A percentile compares a stretch with the other conserved stretches of the same genome.
phyloP scores from a whole-genome alignment of 2,888 invertebrate species.

The Serrognathus titanus region DNA sequence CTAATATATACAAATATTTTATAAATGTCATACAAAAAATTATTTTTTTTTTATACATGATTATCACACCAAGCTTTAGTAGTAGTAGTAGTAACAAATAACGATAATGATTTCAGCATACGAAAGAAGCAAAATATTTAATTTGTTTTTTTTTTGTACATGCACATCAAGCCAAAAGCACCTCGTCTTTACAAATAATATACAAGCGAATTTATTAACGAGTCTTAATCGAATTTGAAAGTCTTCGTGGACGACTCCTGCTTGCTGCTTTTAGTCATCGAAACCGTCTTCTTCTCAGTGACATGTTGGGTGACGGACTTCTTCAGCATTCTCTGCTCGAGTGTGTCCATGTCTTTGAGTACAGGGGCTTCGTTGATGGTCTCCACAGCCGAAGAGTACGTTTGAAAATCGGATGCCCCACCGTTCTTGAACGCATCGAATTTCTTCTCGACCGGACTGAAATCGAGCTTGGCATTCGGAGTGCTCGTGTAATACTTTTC shows the following conservation, averaged over 20 bases:
- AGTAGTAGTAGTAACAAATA: too few species aligned
- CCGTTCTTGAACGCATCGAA: conserved; percentile 37
- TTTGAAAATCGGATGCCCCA: conserved; percentile 28
- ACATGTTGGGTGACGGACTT: conserved; percentile 67
- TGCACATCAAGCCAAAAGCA: too few species aligned
- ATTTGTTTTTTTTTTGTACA: too few species aligned
- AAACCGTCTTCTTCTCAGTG: conserved; percentile 65
- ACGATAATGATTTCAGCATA: too few species aligned
- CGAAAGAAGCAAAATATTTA: too few species aligned
- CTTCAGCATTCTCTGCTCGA: conserved; percentile 65
- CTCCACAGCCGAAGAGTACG: conserved; percentile 42
- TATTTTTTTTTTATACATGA: too few species aligned
- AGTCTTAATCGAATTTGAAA: conserved; percentile 47
- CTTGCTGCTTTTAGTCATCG: conserved; percentile 54
- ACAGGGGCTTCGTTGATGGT: conserved; percentile 41
- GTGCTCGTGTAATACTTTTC: conserved; percentile 44
- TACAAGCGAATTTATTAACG: conserved; percentile 43
- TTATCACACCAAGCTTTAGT: too few species aligned
- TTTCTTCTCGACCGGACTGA: conserved; percentile 31
- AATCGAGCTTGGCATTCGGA: conserved; percentile 27
- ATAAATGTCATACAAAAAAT: too few species aligned
- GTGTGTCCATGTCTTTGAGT: conserved; percentile 53
- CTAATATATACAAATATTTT: too few species aligned
- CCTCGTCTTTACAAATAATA: too few species aligned
- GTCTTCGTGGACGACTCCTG: conserved; percentile 47